Evolutionary conservation across 2,888 invertebrate genomes (phyloP).

Genomic region (Spatulosminthurus flaviceps): DNA sequence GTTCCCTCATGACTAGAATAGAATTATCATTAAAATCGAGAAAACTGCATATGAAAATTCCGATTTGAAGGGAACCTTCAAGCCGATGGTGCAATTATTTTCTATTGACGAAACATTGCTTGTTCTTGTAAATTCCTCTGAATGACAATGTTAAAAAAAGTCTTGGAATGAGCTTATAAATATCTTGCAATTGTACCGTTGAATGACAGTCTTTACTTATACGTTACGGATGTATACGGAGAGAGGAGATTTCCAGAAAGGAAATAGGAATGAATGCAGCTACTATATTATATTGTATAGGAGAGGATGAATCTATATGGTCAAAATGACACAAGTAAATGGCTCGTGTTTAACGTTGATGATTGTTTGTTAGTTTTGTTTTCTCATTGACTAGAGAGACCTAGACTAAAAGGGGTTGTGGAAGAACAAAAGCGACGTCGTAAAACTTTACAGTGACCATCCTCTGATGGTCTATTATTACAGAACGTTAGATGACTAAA

Average conservation of each 20-base stretch:
- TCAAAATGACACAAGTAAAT: too few species aligned
- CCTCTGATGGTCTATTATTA: slow-evolving; percentile 10
- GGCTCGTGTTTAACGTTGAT: too few species aligned
- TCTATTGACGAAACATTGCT: slow-evolving; percentile 30
- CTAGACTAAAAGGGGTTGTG: too few species aligned
- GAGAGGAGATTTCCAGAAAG: too few species aligned
- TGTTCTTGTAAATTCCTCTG: neutral
- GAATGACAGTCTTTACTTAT: too few species aligned
- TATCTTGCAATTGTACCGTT: neutral
- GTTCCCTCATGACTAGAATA: neutral
- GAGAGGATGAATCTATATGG: too few species aligned
- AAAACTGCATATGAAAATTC: neutral
- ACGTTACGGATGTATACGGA: too few species aligned
- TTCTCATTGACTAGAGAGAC: too few species aligned
- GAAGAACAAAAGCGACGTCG: neutral
- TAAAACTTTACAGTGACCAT: slow-evolving; percentile 16
- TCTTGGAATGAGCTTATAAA: neutral
- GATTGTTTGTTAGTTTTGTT: too few species aligned
- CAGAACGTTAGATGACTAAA: slow-evolving; percentile 11
- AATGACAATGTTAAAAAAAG: neutral
- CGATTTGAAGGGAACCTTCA: slow-evolving; percentile 18
- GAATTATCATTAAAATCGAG: neutral
- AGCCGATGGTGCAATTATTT: slow-evolving; percentile 23
- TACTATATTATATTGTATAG: too few species aligned
- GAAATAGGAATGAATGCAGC: too few species aligned